Evolutionary conservation across 2,113 vertebrate genomes (phyloP).

Genomic region (Silurus meridionalis): DNA sequence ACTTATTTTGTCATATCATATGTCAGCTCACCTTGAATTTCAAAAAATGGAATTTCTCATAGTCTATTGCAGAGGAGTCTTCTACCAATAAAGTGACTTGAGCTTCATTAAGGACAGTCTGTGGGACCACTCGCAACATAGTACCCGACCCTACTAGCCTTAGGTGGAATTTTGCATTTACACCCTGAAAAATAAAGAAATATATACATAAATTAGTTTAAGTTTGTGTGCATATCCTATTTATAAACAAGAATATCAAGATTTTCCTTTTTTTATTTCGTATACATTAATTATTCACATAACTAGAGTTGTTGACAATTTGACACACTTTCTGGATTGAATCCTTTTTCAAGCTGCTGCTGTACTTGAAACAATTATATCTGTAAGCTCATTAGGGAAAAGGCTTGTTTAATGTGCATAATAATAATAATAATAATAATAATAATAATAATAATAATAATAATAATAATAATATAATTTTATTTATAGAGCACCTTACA

Average conservation of each 20-base stretch:
- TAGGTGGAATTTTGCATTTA: conserved; percentile 95
- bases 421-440: too few species aligned
- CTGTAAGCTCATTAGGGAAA: not conserved
- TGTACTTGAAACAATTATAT: not conserved
- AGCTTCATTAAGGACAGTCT: conserved; percentile 93
- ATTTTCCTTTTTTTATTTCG: not conserved
- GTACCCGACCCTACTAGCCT: conserved; percentile 83
- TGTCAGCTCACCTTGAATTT: conserved; percentile 83
- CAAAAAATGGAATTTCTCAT: conserved; percentile 85
- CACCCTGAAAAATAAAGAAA: conserved; percentile 73
- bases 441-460: too few species aligned
- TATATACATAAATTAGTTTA: not conserved
- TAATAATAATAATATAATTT: too few species aligned
- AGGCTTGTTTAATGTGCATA: not conserved
- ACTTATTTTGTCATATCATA: not conserved
- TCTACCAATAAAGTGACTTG: conserved; percentile 94
- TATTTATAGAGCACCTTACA: too few species aligned
- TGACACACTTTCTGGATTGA: not conserved
- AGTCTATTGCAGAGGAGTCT: conserved; percentile 91
- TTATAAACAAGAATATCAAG: not conserved
- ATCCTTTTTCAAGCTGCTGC: not conserved
- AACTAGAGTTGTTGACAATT: not conserved
- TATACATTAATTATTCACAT: not conserved
- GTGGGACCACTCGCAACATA: conserved; percentile 89
- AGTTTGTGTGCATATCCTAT: not conserved